These are phyloP conservation scores for Brachionus rubens DNA, from an alignment of 1,140 invertebrate species.

Conservation along the genomic window DNA sequence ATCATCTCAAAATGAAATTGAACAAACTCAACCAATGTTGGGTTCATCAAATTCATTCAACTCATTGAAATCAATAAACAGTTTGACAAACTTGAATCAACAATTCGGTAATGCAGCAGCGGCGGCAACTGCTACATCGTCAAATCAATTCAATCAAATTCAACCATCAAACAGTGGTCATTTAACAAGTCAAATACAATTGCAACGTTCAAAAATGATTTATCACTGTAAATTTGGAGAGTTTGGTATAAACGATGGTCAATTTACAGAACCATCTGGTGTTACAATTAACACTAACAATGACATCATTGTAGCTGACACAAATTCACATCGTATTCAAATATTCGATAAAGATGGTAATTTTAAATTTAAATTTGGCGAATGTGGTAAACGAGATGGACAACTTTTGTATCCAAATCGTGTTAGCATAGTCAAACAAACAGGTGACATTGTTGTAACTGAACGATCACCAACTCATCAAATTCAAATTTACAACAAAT, in stretches of 20 bases:
- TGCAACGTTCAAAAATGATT: conserved; percentile 96
- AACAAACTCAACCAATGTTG: background rate
- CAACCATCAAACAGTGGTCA: background rate
- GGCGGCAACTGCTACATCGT: background rate
- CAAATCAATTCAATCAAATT: background rate
- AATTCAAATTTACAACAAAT: conserved; percentile 99
- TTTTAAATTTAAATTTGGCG: conserved; percentile 99
- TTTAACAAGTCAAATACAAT: conserved; percentile 17
- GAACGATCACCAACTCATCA: conserved; percentile 91
- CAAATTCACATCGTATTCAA: conserved; percentile 94
- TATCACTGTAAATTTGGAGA: conserved; percentile 99
- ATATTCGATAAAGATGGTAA: conserved; percentile 86
- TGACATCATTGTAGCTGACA: conserved; percentile 98
- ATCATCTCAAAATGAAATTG: background rate
- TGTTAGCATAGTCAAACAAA: conserved; percentile 91
- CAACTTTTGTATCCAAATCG: conserved; percentile 96
- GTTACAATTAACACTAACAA: conserved; percentile 98
- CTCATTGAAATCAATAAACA: background rate
- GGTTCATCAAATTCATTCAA: background rate
- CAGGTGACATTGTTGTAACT: conserved; percentile 97
- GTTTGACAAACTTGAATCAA: background rate
- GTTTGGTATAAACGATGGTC: conserved; percentile 84
- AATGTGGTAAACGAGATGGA: conserved; percentile 86
- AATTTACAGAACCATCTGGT: conserved; percentile 97
- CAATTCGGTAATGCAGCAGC: background rate